A percentile compares a stretch with the other conserved stretches of the same genome.
Evolutionary conservation across 2,797 vertebrate genomes (phyloP).

Genomic region (Rhinatrema bivittatum): DNA sequence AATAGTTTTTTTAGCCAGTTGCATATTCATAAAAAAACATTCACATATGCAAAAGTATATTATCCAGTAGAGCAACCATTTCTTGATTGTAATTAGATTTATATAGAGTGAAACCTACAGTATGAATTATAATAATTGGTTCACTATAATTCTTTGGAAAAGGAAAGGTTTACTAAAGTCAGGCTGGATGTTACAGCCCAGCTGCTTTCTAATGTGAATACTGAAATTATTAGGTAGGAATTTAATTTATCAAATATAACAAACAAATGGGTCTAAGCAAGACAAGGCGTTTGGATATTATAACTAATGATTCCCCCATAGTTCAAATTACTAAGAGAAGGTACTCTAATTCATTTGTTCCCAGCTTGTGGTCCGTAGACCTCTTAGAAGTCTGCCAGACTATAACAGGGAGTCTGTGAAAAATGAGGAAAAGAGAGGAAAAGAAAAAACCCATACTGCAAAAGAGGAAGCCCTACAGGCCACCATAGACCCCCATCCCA

Average conservation of each 20-base stretch:
- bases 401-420: too few relatives aligned
- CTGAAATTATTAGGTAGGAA: constrained; percentile 18
- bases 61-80: neutral
- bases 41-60: constrained; percentile 1
- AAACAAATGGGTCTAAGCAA: constrained; percentile 18
- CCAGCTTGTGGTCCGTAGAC: too few relatives aligned
- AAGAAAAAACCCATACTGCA: too few relatives aligned
- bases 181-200: constrained; percentile 14
- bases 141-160: neutral
- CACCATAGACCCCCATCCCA: too few relatives aligned
- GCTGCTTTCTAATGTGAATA: constrained; percentile 17
- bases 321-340: constrained; percentile 21
- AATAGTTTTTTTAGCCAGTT: neutral
- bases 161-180: constrained; percentile 14
- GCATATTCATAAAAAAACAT: neutral
- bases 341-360: constrained; percentile 18
- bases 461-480: too few relatives aligned
- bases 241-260: constrained; percentile 21
- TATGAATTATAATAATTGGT: constrained; percentile 16
- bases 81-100: neutral
- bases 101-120: constrained; percentile 2
- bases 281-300: constrained; percentile 10
- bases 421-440: too few relatives aligned
- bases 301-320: constrained; percentile 38
- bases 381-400: too few relatives aligned